Evolutionary conservation across 2,113 vertebrate genomes (phyloP).

Genomic region (Mobula birostris): DNA sequence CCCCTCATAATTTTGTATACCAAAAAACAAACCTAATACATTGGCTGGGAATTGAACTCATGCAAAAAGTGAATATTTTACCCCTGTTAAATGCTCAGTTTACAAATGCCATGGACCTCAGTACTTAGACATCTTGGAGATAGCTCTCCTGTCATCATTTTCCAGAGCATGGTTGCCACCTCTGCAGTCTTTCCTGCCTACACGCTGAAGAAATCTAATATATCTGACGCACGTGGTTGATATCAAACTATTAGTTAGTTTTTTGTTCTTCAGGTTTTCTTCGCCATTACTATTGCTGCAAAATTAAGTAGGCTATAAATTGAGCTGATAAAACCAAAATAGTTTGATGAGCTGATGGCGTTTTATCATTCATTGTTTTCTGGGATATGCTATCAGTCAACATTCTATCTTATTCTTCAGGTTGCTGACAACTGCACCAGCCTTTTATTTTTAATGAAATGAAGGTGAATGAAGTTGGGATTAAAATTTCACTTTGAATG

Average conservation of each 20-base stretch:
- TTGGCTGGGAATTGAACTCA: no score
- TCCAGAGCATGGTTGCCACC: background rate
- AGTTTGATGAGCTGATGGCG: background rate
- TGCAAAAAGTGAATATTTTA: no score
- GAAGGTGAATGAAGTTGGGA: background rate
- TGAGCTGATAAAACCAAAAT: background rate
- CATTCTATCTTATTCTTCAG: background rate
- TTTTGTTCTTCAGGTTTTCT: background rate
- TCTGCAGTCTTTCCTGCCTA: background rate
- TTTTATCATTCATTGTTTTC: background rate
- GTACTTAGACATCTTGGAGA: background rate
- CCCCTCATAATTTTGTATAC: no score
- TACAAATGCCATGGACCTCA: background rate
- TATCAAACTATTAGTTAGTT: background rate
- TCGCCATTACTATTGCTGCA: background rate
- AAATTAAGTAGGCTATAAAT: background rate
- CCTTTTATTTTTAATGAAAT: background rate
- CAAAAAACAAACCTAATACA: no score
- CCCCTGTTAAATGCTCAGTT: no score
- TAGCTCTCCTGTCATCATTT: background rate
- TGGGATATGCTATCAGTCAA: background rate
- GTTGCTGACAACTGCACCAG: background rate
- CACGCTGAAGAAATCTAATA: background rate
- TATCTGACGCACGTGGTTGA: background rate
- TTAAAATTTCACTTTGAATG: background rate